Evolutionary conservation across 2,797 vertebrate genomes (phyloP).

Genomic region (Dallia pectoralis): DNA sequence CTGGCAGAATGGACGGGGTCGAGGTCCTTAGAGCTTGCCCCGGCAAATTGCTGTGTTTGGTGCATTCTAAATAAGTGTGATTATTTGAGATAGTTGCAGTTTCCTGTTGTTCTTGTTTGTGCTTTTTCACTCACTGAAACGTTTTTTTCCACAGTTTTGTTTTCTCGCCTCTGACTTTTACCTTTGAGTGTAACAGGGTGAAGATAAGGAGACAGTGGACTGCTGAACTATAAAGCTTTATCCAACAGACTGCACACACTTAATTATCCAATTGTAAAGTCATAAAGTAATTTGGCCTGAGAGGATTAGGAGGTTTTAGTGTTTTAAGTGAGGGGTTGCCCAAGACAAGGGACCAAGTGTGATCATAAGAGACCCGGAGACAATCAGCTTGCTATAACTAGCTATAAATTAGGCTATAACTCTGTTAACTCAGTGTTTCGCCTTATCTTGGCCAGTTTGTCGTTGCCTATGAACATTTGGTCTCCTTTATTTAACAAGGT

Average conservation of each 20-base stretch:
- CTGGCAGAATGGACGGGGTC: not conserved
- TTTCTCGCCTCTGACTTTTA: constrained; percentile 17
- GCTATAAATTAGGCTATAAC: too few relatives aligned
- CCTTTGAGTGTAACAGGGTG: constrained; percentile 6
- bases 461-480: too few relatives aligned
- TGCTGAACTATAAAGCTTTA: constrained; percentile 14
- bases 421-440: too few relatives aligned
- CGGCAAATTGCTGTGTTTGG: constrained; percentile 54
- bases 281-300: constrained; percentile 1
- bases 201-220: not conserved
- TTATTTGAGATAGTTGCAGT: constrained; percentile 43
- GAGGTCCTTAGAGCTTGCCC: constrained; percentile 37
- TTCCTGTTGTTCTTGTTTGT: constrained; percentile 39
- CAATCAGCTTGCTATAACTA: not conserved
- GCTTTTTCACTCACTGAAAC: constrained; percentile 17
- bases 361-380: not conserved
- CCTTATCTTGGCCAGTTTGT: too few relatives aligned
- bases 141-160: constrained; percentile 19
- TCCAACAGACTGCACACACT: constrained; percentile 1
- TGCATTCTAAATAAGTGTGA: constrained; percentile 45
- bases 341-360: constrained; percentile 9
- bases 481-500: too few relatives aligned
- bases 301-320: constrained; percentile 30
- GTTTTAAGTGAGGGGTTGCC: constrained; percentile 39
- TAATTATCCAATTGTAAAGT: constrained; percentile 13